Base-by-base conservation (phyloP, 30 jellyfish, hydroid and myxozoan genomes). In the Cassiopea andromeda region DNA sequence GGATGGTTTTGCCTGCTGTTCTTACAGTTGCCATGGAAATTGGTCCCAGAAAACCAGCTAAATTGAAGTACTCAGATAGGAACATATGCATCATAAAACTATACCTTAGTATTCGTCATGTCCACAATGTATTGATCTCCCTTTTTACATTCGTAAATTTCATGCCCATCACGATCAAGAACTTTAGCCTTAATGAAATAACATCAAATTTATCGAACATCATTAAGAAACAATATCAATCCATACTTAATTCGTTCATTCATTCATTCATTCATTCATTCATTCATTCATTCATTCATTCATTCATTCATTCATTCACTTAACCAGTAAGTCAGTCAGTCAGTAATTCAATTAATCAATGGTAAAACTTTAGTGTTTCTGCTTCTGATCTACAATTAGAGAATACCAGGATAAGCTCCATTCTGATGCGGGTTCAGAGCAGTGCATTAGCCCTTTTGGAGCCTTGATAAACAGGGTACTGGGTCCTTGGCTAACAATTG, bases 51-150 rank as follows among this genome's bases (percentile, higher is more conserved):
- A 27, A 27, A 27, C 38, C 38, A 27, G 38, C 38, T 27, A 0
- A 27, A 27, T 27, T 0, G 38, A 27, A 27, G 0, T 27, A 27
- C 38, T 27, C 38, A 27, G 38, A 27, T 27, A 27, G 38, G 38
- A 27, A 27, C 0, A 27, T 54, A 54, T 10, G 64, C 64, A 54
- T 3, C 7, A 3, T 54, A 54, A 66, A 14, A 66, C 10, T 73
- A 48, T 67, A 84, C 97, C 90, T 95, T 95, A 9, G 99, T 95
- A 73, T 95, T 91, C 44, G 73, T 83, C 99, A 95, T 95, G 78
- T 95, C 99, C 58, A 95, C 99, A 82, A 95, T 95, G 68, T 95
- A 95, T 85, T 92, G 99, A 74, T 95, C 99, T 1, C 99, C 99
- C 73, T 92, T 91, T 54, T 88, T 95, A 86, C 99, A 95, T 87